Evolutionary conservation across 2,888 invertebrate species (phyloP).

Genomic region (Steinernema hermaphroditum): DNA sequence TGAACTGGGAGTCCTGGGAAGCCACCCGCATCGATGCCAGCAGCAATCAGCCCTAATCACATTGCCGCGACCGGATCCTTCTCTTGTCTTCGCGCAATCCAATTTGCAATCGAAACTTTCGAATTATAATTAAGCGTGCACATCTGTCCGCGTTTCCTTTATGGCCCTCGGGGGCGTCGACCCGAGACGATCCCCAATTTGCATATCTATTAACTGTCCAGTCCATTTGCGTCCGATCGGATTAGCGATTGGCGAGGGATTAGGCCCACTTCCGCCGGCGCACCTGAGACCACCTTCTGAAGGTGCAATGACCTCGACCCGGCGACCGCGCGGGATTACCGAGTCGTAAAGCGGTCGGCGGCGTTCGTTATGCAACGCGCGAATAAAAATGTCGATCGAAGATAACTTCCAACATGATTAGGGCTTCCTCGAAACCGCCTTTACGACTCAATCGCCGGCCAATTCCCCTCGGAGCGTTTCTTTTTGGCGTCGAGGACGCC

Average conservation of each 20-base stretch:
- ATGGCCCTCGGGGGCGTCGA: constrained; percentile 2
- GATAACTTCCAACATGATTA: background rate
- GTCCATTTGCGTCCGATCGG: constrained; percentile 11
- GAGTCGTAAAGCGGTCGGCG: background rate
- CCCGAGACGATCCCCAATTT: constrained; percentile 7
- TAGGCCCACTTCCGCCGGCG: background rate
- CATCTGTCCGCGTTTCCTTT: constrained; percentile 10
- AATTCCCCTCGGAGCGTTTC: no score
- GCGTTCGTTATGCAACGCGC: constrained; percentile 7
- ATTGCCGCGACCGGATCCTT: constrained; percentile 18
- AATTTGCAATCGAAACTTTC: constrained; percentile 30
- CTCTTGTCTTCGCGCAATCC: constrained; percentile 31
- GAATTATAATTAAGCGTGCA: constrained; percentile 12
- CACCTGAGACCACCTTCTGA: background rate
- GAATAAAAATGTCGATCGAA: constrained; percentile 21
- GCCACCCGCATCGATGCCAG: background rate
- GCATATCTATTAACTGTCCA: constrained; percentile 17
- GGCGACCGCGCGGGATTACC: constrained; percentile 6
- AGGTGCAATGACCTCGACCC: constrained; percentile 13
- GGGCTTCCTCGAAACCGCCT: no score
- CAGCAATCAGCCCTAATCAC: constrained; percentile 24
- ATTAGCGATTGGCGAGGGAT: background rate
- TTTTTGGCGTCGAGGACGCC: no score
- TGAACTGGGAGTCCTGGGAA: background rate
- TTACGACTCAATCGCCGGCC: no score